phyloP scores from a whole-genome alignment of 92 coral and sea anemone genomes.

The Zoanthus solanderi region DNA sequence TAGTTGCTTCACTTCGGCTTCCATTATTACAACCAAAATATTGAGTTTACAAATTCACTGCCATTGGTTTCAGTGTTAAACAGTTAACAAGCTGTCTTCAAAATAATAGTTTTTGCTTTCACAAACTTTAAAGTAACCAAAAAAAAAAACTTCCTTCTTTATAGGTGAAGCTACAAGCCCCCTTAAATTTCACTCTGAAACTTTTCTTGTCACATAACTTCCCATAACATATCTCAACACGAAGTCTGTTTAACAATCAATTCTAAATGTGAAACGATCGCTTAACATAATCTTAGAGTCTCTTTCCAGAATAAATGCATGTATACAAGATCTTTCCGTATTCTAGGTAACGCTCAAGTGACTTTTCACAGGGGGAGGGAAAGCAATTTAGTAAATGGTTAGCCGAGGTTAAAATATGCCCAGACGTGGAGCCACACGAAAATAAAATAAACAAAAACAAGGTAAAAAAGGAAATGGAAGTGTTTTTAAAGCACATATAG shows the following conservation, averaged over 20 bases:
- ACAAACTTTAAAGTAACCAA: neutral
- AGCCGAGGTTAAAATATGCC: constrained; percentile 28
- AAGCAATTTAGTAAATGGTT: neutral
- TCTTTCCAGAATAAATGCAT: constrained; percentile 70
- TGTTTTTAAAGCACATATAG: neutral
- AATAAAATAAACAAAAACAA: constrained; percentile 20
- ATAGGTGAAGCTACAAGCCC: neutral
- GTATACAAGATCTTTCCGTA: constrained; percentile 73
- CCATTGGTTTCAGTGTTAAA: constrained; percentile 25
- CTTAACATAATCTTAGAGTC: constrained; percentile 45
- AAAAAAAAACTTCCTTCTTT: neutral
- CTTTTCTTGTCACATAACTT: neutral
- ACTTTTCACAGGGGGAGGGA: constrained; percentile 58
- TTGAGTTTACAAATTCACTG: constrained; percentile 25
- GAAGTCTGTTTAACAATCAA: constrained; percentile 40
- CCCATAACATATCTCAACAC: neutral
- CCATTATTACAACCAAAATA: constrained; percentile 48
- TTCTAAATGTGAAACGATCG: constrained; percentile 34
- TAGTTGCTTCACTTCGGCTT: constrained; percentile 49
- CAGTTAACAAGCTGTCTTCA: constrained; percentile 24
- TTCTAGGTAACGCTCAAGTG: constrained; percentile 82
- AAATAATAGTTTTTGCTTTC: constrained; percentile 24
- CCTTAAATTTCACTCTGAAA: neutral
- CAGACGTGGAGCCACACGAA: constrained; percentile 10
- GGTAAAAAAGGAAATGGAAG: neutral